A percentile compares a stretch with the other conserved stretches of the same genome.
Conservation (phyloP, 2,797 vertebrate species). For the Brachyrhaphis roseni region DNA sequence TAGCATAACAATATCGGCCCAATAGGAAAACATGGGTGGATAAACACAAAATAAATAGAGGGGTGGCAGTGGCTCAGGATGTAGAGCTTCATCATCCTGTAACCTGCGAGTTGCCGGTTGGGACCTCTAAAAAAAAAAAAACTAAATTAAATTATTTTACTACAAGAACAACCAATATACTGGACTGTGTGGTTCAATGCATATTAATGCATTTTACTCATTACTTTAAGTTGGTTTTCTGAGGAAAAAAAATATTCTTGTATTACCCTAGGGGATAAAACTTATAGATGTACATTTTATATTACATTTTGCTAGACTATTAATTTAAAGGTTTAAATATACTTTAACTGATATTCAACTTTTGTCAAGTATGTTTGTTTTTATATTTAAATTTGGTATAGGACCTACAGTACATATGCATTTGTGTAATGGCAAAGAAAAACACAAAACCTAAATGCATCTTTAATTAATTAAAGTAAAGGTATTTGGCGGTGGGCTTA, state of each 20-base stretch:
- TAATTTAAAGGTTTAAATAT: not conserved
- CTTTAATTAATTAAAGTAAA: not conserved
- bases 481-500: not conserved
- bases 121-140: not conserved
- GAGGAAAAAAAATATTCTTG: not conserved
- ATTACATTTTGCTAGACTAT: not conserved
- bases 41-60: too few relatives aligned
- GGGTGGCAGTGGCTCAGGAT: not conserved
- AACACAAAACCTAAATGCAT: not conserved
- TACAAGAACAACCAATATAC: not conserved
- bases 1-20: not conserved
- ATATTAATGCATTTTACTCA: not conserved
- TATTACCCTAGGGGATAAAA: not conserved
- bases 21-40: not conserved
- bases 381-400: not conserved
- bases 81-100: not conserved
- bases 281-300: not conserved
- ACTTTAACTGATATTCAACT: not conserved
- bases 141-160: not conserved
- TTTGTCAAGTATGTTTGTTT: not conserved
- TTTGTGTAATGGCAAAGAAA: not conserved
- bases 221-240: not conserved
- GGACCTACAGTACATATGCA: not conserved
- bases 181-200: not conserved
- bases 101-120: not conserved